These are phyloP conservation scores for Drosophila simulans DNA, from an alignment of 1,140 invertebrate species.

Conservation along the genomic window DNA sequence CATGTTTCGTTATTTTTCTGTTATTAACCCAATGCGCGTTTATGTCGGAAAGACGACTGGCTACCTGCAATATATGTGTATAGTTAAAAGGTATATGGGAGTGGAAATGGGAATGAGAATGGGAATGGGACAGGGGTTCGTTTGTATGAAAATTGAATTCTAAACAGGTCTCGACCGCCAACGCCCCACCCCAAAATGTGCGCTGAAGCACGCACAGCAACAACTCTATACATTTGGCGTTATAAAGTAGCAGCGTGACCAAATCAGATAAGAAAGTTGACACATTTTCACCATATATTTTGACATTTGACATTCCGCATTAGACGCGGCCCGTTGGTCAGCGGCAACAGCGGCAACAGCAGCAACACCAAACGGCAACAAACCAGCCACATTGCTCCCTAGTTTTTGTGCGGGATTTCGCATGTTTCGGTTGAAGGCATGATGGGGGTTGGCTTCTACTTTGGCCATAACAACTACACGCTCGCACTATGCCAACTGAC, in stretches of 20 bases:
- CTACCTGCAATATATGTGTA: conserved; percentile 52
- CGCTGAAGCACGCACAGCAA: conserved; percentile 78
- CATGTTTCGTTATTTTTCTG: conserved; percentile 3
- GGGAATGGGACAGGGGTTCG: conserved; percentile 47
- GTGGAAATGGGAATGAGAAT: conserved; percentile 13
- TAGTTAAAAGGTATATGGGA: conserved; percentile 29
- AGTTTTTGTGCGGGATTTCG: conserved; percentile 73
- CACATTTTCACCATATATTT: conserved; percentile 85
- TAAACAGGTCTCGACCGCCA: conserved; percentile 78
- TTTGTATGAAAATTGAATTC: conserved; percentile 83
- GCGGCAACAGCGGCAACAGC: conserved; percentile 20
- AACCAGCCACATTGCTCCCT: conserved; percentile 11
- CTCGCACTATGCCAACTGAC: conserved; percentile 14
- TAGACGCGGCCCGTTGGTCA: conserved; percentile 83
- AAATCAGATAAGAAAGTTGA: conserved; percentile 85
- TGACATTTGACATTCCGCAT: conserved; percentile 85
- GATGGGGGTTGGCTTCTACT: conserved; percentile 68
- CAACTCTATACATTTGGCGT: conserved; percentile 73
- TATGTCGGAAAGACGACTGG: conserved; percentile 59
- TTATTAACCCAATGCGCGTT: conserved; percentile 69
- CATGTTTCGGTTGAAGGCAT: conserved; percentile 58
- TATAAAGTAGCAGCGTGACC: conserved; percentile 84
- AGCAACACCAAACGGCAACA: conserved; percentile 12
- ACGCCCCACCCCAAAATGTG: conserved; percentile 59
- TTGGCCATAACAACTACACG: conserved; percentile 11